Evolutionary conservation across 2,797 vertebrate species (phyloP).

Genomic region (Sebastes itinus): DNA sequence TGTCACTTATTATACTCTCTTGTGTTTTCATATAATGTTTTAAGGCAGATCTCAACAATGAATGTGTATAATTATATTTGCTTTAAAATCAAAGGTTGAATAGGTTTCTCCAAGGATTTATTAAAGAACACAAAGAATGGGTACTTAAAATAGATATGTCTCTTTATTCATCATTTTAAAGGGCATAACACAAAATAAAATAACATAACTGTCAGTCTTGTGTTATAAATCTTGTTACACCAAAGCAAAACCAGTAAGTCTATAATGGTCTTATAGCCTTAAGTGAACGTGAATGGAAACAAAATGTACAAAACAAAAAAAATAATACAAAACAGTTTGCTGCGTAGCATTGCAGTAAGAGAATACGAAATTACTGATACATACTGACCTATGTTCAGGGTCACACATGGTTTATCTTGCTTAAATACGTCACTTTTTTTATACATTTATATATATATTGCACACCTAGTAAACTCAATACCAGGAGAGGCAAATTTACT

Average conservation of each 20-base stretch:
- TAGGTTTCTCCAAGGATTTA: not conserved
- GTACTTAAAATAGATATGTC: not conserved
- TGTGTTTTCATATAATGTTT: not conserved
- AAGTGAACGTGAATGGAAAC: not conserved
- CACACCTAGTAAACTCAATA: not conserved
- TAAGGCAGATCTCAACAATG: not conserved
- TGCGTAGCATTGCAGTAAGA: not conserved
- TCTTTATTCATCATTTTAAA: not conserved
- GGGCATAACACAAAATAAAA: not conserved
- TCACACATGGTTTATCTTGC: not conserved
- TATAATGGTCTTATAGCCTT: not conserved
- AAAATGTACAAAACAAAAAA: not conserved
- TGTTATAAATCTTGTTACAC: not conserved
- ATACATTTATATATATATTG: not conserved
- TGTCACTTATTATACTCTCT: not conserved
- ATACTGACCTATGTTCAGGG: not conserved
- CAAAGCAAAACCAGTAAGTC: not conserved
- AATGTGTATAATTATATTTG: not conserved
- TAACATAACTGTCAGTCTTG: not conserved
- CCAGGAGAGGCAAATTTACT: not conserved
- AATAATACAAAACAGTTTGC: not conserved
- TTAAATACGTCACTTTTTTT: not conserved
- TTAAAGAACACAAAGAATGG: not conserved
- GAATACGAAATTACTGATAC: not conserved
- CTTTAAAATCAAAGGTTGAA: constrained; percentile 1